Conservation (phyloP, 2,113 vertebrate genomes). For the Danio rerio region GRCz12tu NC_133189.1:44599001-44599500, state of each 20-base stretch:
- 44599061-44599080: conserved; percentile 77
- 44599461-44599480: conserved; percentile 26
- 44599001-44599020: conserved; percentile 63
- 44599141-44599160: conserved; percentile 63
- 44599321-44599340: conserved; percentile 34
- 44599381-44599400: conserved; percentile 47
- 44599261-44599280: conserved; percentile 56
- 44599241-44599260: conserved; percentile 67
- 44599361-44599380: conserved; percentile 53
- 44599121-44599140: conserved; percentile 74
- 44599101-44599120: conserved; percentile 73
- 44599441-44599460: conserved; percentile 42
- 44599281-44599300: conserved; percentile 60
- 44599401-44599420: conserved; percentile 39
- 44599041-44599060: conserved; percentile 63
- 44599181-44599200: conserved; percentile 68
- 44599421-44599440: conserved; percentile 55
- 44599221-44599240: conserved; percentile 59
- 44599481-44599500: conserved; percentile 32
- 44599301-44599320: conserved; percentile 27
- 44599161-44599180: conserved; percentile 55
- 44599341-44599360: conserved; percentile 46
- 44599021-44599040: conserved; percentile 61
- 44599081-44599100: conserved; percentile 79
- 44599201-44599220: conserved; percentile 66